phyloP scores from a whole-genome alignment of 2,888 invertebrate species.

The Fragum fragum region DNA sequence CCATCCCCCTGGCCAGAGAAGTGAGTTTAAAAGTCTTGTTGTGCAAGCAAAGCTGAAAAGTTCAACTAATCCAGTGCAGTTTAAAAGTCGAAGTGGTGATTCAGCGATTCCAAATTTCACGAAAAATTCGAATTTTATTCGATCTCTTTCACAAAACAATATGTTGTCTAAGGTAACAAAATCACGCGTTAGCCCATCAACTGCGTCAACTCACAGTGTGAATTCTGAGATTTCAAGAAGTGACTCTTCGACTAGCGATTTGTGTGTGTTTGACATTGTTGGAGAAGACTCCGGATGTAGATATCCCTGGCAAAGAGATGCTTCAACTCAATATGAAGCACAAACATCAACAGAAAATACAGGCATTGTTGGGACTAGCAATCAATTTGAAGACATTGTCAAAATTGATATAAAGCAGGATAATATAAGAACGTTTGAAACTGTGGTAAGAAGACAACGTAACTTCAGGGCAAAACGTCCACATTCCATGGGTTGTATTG shows the following conservation, averaged over 20 bases:
- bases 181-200: background rate
- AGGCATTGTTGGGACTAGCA: background rate
- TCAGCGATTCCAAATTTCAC: slow-evolving; percentile 8
- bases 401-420: background rate
- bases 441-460: slow-evolving; percentile 33
- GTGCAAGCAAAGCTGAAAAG: background rate
- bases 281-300: slow-evolving; percentile 80
- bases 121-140: slow-evolving; percentile 19
- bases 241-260: background rate
- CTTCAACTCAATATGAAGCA: slow-evolving; percentile 76
- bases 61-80: background rate
- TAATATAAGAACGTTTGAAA: background rate
- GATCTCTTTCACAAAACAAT: background rate
- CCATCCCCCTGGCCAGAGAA: background rate
- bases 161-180: background rate
- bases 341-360: background rate
- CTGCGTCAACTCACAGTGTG: background rate
- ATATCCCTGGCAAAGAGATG: slow-evolving; percentile 83
- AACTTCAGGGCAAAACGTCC: slow-evolving; percentile 49
- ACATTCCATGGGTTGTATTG: slow-evolving; percentile 68
- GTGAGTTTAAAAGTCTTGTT: background rate
- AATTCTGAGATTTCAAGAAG: background rate
- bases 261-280: slow-evolving; percentile 77
- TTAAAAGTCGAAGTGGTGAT: slow-evolving; percentile 12
- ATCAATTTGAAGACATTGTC: background rate